These are phyloP conservation scores for Cercopithecus petaurista DNA, from an alignment of 2,797 vertebrate genomes.

Conservation along the genomic window DNA sequence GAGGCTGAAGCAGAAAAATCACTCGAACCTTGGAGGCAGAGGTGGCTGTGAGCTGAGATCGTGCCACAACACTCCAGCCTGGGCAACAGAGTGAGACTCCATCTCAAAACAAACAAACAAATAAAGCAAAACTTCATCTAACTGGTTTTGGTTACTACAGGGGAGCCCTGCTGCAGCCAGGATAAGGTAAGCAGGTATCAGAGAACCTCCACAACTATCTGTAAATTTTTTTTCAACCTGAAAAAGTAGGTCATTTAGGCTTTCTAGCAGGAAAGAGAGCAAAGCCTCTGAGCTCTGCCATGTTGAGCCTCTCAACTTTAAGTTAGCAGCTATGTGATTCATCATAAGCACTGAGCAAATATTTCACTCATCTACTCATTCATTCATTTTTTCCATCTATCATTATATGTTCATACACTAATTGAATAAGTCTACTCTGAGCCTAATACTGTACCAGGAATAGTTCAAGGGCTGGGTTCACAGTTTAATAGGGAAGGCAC, in stretches of 20 bases:
- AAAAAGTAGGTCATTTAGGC: neutral
- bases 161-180: neutral
- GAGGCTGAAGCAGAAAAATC: neutral
- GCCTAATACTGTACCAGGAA: neutral
- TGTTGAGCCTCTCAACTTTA: neutral
- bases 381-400: neutral
- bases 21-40: neutral
- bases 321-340: neutral
- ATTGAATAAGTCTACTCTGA: neutral
- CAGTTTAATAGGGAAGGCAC: neutral
- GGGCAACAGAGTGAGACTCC: neutral
- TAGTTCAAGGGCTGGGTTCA: neutral
- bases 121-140: neutral
- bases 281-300: neutral
- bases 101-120: neutral
- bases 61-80: neutral
- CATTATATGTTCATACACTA: neutral
- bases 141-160: neutral
- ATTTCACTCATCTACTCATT: neutral
- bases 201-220: neutral
- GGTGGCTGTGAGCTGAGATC: neutral
- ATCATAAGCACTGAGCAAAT: neutral
- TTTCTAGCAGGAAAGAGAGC: neutral
- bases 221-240: neutral
- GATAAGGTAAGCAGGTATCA: neutral